These are phyloP conservation scores for Eidolon helvum DNA, from an alignment of 2,113 vertebrate species.

Conservation along the genomic window DNA sequence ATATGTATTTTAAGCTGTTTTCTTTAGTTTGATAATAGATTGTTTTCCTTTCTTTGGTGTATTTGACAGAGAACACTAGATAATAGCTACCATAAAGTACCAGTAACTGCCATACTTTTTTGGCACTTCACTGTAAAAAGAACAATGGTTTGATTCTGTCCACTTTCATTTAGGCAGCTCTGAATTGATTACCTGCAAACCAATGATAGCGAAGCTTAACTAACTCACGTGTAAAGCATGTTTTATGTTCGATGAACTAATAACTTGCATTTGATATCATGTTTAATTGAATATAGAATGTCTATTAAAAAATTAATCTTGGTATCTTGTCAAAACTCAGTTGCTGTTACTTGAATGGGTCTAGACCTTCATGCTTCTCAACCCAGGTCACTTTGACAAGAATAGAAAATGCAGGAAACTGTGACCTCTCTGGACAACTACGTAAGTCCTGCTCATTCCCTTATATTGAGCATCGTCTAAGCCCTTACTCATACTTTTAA, in stretches of 20 bases:
- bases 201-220: conserved; percentile 41
- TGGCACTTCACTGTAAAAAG: conserved; percentile 14
- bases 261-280: not conserved
- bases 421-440: not conserved
- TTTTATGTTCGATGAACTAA: conserved; percentile 19
- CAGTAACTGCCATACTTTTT: conserved; percentile 42
- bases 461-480: not conserved
- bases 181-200: conserved; percentile 15
- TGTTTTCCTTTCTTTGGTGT: not conserved
- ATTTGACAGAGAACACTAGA: conserved; percentile 30
- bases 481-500: not conserved
- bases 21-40: not conserved
- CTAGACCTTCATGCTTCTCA: not conserved
- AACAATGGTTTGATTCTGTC: not conserved
- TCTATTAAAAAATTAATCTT: not conserved
- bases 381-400: not conserved
- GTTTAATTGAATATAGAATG: not conserved
- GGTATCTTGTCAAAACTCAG: not conserved
- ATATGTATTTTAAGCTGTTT: conserved; percentile 22
- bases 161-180: conserved; percentile 38
- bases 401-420: not conserved
- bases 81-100: conserved; percentile 37
- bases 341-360: not conserved
- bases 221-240: not conserved
- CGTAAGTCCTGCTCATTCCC: not conserved